These are phyloP conservation scores for Coreoperca whiteheadi DNA, from an alignment of 2,113 vertebrate species.

Conservation along the genomic window DNA sequence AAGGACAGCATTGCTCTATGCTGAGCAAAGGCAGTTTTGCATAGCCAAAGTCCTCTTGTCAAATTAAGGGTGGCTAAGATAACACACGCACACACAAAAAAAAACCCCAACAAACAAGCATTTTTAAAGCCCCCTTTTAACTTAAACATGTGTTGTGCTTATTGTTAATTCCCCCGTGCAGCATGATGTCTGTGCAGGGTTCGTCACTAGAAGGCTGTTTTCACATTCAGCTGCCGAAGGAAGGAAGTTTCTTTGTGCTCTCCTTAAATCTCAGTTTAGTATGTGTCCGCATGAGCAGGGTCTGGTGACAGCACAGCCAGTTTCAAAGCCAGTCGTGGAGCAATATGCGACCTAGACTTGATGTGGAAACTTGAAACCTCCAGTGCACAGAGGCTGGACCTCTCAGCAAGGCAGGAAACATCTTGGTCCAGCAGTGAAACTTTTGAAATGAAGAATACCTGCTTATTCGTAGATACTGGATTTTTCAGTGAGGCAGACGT, in stretches of 20 bases:
- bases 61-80: background rate
- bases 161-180: too few species aligned
- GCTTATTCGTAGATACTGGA: background rate
- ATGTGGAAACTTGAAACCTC: background rate
- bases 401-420: background rate
- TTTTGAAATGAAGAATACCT: background rate
- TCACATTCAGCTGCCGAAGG: background rate
- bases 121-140: background rate
- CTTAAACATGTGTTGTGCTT: background rate
- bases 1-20: slow-evolving; percentile 29
- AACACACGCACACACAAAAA: too few species aligned
- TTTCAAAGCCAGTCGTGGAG: background rate
- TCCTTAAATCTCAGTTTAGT: background rate
- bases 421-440: background rate
- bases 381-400: background rate
- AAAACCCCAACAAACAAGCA: too few species aligned
- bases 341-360: background rate
- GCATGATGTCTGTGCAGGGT: background rate
- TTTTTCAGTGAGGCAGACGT: background rate
- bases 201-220: background rate
- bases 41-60: background rate
- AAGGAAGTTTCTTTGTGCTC: background rate
- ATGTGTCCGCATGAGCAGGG: too few species aligned
- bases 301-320: background rate
- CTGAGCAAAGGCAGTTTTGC: slow-evolving; percentile 9